Evolutionary conservation across 2,888 invertebrate species (phyloP).

Genomic region (Lymantria monacha): DNA sequence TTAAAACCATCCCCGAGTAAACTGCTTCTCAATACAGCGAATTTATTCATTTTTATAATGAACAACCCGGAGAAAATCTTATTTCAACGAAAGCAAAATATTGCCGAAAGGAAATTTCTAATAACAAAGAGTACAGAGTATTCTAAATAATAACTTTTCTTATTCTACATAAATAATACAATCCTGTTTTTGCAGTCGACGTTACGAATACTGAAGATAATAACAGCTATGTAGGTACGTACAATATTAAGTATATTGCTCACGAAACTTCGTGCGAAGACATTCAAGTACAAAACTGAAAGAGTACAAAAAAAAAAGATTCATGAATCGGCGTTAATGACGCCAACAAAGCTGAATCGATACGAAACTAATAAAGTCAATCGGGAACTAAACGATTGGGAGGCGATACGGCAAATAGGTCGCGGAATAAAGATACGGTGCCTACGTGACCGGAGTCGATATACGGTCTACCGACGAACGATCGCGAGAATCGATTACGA

Average conservation of each 20-base stretch:
- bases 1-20: too few species aligned
- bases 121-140: background rate
- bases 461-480: slow-evolving; percentile 36
- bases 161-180: background rate
- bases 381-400: slow-evolving; percentile 44
- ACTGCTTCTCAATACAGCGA: too few species aligned
- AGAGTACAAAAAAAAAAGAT: slow-evolving; percentile 32
- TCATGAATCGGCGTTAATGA: slow-evolving; percentile 35
- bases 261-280: slow-evolving; percentile 21
- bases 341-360: slow-evolving; percentile 38
- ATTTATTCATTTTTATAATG: too few species aligned
- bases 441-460: slow-evolving; percentile 42
- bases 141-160: background rate
- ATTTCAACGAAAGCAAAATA: too few species aligned
- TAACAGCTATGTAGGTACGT: too few species aligned
- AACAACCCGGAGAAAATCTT: background rate
- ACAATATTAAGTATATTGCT: slow-evolving; percentile 9
- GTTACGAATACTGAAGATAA: background rate
- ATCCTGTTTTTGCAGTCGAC: background rate
- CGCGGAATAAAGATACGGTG: slow-evolving; percentile 42
- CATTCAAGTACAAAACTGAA: slow-evolving; percentile 1
- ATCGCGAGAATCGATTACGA: slow-evolving; percentile 28
- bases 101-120: background rate
- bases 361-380: slow-evolving; percentile 44
- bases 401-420: slow-evolving; percentile 44